phyloP scores from a whole-genome alignment of 2,888 invertebrate genomes.

The Microchrysa polita region DNA sequence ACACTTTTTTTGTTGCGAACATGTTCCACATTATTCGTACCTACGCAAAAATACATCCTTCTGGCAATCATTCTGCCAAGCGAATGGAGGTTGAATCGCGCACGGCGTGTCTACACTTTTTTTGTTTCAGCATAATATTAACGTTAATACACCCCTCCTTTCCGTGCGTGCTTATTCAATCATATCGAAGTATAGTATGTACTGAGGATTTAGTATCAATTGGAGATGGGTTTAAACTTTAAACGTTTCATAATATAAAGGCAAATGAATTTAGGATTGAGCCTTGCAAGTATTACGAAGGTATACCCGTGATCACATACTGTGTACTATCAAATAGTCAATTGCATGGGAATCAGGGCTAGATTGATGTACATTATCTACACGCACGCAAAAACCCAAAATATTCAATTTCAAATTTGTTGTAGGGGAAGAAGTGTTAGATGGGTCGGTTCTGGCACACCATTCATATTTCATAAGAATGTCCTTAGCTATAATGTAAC shows the following conservation, averaged over 20 bases:
- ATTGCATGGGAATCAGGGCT: too few relatives aligned
- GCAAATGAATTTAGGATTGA: background rate
- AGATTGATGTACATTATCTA: too few relatives aligned
- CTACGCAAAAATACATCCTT: background rate
- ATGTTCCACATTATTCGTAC: constrained; percentile 9
- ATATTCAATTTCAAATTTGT: too few relatives aligned
- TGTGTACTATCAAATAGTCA: background rate
- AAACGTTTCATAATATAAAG: background rate
- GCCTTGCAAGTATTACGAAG: background rate
- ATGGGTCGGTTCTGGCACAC: too few relatives aligned
- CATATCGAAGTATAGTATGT: constrained; percentile 16
- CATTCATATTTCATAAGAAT: too few relatives aligned
- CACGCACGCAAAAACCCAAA: too few relatives aligned
- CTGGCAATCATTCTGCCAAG: background rate
- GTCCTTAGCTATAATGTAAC: too few relatives aligned
- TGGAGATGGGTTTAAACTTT: constrained; percentile 11
- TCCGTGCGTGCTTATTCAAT: constrained; percentile 14
- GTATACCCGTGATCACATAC: background rate
- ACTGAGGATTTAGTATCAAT: constrained; percentile 37
- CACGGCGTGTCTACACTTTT: constrained; percentile 16
- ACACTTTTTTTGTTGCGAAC: constrained; percentile 39
- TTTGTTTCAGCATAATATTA: constrained; percentile 25
- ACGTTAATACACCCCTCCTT: background rate
- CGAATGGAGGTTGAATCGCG: background rate
- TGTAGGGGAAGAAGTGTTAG: too few relatives aligned